Evolutionary conservation across 2,113 vertebrate genomes (phyloP).

Genomic region (Pao palembangensis): DNA sequence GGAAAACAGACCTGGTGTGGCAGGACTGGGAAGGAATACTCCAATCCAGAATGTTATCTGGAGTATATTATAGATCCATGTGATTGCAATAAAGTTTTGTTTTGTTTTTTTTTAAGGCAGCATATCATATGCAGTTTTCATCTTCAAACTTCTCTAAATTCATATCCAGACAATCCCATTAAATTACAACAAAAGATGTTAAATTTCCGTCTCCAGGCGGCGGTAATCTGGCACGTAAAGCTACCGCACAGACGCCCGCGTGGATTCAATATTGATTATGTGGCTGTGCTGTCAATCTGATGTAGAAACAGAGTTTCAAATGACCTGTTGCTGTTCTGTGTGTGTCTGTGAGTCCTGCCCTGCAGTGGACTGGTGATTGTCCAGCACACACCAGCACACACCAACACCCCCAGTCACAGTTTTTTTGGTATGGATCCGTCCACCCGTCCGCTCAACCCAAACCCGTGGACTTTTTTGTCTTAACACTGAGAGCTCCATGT

Average conservation of each 20-base stretch:
- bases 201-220: no score
- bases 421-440: constrained; percentile 39
- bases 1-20: constrained; percentile 23
- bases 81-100: not conserved
- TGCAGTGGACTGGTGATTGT: no score
- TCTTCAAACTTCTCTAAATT: not conserved
- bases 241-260: no score
- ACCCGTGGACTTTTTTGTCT: constrained; percentile 29
- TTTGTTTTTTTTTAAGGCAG: no score
- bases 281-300: no score
- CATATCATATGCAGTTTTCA: no score
- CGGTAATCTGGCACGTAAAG: no score
- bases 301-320: no score
- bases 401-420: not conserved
- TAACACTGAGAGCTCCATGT: constrained; percentile 21
- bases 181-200: not conserved
- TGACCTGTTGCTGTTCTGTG: no score
- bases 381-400: no score
- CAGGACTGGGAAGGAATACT: constrained; percentile 11
- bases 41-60: constrained; percentile 2
- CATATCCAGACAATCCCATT: not conserved
- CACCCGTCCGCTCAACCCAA: constrained; percentile 56
- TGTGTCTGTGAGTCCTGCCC: no score
- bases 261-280: no score
- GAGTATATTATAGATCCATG: not conserved